Evolutionary conservation across 2,113 vertebrate genomes (phyloP), one percentile per base, ranked within the genome.

Genomic region (Myxocyprinus asiaticus): DNA sequence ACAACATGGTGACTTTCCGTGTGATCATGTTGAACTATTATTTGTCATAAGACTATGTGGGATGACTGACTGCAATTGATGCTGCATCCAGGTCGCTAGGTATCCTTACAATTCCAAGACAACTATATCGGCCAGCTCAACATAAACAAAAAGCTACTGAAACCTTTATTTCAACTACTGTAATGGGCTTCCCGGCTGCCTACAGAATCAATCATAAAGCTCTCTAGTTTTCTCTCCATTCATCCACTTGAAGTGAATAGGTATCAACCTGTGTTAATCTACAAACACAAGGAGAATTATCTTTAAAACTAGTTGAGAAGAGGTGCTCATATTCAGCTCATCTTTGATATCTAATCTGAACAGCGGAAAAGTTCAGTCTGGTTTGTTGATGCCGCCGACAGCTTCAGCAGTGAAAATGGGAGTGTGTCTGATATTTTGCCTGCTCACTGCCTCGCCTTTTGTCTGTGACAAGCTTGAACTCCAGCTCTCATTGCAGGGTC

Each of bases 311-410:
- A 76, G 88, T 84, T 85, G 88, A 67, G 63, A 2, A 83, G 17
- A 55, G 67, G 55, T 68, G 64, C 22, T 68, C 55, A 51, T 11
- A 17, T 70, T 83, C 51, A 70, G 80, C 82, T 83, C 75, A 80
- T 63, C 82, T 87, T 86, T 85, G 85, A 88, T 84, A 82, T 89
- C 87, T 88, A 78, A 90, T 90, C 89, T 88, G 74, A 44, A 85
- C 83, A 84, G 81, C 85, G 80, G 62, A 68, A 66, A 73, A 88
- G 82, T 82, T 86, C 79, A 80, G 77, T 84, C 85, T 88, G 86
- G 88, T 89, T 75, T 66, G 50, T 44, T 81, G 88, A 90, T 89
- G 88, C 87, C 88, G 90, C 86, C 86, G 82, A 90, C 88, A 79
- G 87, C 88, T 87, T 85, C 69, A 6, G 81, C 83, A 84, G 86